phyloP scores from a whole-genome alignment of 37 sponge, comb jelly and placozoan species.

The Bolinopsis microptera region DNA sequence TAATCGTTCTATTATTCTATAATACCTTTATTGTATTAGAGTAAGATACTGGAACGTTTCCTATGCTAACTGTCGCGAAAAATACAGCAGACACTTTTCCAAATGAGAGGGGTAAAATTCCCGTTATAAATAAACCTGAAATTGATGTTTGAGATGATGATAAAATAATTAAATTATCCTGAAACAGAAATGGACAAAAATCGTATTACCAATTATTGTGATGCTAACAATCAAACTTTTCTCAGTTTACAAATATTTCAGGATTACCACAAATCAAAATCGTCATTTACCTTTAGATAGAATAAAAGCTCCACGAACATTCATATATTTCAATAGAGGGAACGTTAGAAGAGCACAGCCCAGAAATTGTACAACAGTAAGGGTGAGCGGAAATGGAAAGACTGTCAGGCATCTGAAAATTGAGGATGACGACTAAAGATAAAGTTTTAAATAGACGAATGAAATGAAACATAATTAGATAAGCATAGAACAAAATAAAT shows the following conservation, averaged over 20 bases:
- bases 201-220: too few species aligned
- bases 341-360: constrained; percentile 39
- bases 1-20: too few species aligned
- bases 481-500: too few species aligned
- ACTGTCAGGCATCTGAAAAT: constrained; percentile 34
- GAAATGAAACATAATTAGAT: background rate
- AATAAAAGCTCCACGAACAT: background rate
- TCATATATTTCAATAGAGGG: constrained; percentile 28
- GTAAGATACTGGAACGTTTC: constrained; percentile 39
- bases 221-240: background rate
- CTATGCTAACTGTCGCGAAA: constrained; percentile 55
- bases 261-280: background rate
- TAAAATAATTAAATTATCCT: background rate
- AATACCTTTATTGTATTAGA: constrained; percentile 65
- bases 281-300: constrained; percentile 5
- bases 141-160: background rate
- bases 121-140: constrained; percentile 43
- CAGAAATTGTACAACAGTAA: constrained; percentile 59
- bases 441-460: background rate
- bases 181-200: too few species aligned
- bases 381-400: constrained; percentile 15
- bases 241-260: background rate
- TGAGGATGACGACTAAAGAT: background rate
- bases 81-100: constrained; percentile 58
- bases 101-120: constrained; percentile 7